These are phyloP conservation scores for Basileuterus tristriatus DNA, from an alignment of 2,797 vertebrate genomes.

Conservation along the genomic window DNA sequence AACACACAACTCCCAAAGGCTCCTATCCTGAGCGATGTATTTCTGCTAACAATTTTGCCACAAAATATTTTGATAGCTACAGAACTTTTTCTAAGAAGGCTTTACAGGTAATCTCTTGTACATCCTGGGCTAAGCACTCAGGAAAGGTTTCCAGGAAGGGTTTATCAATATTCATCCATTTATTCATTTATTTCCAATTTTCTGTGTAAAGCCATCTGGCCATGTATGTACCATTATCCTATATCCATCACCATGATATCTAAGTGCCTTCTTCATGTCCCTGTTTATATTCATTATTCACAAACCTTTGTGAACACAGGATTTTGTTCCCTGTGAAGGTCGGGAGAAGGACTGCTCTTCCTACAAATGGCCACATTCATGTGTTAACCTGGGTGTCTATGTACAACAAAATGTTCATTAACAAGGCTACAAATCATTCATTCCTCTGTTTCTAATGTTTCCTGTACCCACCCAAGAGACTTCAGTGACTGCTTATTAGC, in stretches of 20 bases:
- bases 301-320: background rate
- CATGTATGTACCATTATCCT: background rate
- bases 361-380: background rate
- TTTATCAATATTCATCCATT: background rate
- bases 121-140: background rate
- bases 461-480: background rate
- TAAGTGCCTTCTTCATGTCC: background rate
- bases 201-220: background rate
- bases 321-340: background rate
- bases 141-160: background rate
- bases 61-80: background rate
- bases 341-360: background rate
- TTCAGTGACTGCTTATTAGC: accelerated
- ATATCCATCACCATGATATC: background rate
- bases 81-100: background rate
- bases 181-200: background rate
- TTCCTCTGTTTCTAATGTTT: background rate
- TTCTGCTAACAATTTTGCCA: background rate
- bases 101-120: background rate
- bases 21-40: background rate
- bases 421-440: background rate
- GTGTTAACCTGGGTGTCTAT: background rate
- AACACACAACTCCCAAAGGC: background rate
- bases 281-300: background rate
- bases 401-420: background rate